Percentiles rank a stretch among this genome's conserved stretches.
phyloP scores from a whole-genome alignment of 92 coral and sea anemone genomes.

The Epizoanthus rinbou region DNA sequence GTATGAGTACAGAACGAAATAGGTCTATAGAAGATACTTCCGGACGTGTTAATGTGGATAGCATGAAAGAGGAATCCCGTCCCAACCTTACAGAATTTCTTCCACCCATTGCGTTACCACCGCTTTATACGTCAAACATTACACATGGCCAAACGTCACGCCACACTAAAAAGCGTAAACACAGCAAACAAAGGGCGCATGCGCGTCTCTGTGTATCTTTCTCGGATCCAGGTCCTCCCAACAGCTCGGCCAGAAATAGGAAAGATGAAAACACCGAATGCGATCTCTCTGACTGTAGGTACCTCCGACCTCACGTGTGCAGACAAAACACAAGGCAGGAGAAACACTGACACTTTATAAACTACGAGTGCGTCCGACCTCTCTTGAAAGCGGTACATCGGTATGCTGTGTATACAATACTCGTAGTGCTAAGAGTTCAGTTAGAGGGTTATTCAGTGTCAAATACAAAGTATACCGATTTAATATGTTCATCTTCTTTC shows the following conservation, averaged over 20 bases:
- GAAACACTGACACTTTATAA: neutral
- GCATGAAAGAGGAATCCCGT: neutral
- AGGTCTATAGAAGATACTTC: neutral
- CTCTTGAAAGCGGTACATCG: too few relatives aligned
- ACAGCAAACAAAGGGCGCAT: neutral
- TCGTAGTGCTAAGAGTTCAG: too few relatives aligned
- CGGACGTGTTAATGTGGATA: neutral
- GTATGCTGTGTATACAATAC: too few relatives aligned
- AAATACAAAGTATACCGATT: too few relatives aligned
- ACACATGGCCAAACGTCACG: neutral
- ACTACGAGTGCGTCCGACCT: neutral
- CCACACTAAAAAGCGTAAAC: neutral
- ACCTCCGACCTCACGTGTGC: constrained; percentile 21
- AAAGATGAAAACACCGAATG: neutral
- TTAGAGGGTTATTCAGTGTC: too few relatives aligned
- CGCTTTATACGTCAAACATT: constrained; percentile 9
- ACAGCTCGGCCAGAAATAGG: neutral
- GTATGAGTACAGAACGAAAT: neutral
- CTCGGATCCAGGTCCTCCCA: constrained; percentile 27
- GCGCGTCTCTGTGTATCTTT: constrained; percentile 8
- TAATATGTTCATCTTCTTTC: too few relatives aligned
- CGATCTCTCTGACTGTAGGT: constrained; percentile 29
- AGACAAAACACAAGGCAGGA: neutral
- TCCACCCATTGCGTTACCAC: constrained; percentile 40
- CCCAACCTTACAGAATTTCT: constrained; percentile 12